These are phyloP conservation scores for Lophius americanus DNA, from an alignment of 2,797 vertebrate species.

Conservation along the genomic window DNA sequence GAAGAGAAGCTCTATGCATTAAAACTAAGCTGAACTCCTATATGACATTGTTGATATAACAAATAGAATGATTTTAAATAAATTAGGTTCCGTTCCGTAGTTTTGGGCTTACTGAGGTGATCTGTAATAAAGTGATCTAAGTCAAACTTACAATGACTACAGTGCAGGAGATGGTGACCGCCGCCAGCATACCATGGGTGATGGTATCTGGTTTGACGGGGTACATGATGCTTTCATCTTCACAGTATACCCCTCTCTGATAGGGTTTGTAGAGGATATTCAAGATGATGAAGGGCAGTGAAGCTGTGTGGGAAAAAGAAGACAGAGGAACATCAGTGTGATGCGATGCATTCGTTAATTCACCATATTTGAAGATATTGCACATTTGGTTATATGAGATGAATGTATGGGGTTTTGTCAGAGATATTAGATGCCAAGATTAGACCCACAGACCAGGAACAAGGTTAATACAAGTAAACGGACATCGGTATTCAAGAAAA, in stretches of 20 bases:
- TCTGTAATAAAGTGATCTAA: slow-evolving; percentile 2
- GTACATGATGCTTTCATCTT: slow-evolving; percentile 91
- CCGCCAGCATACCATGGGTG: slow-evolving; percentile 88
- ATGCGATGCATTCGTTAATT: neutral
- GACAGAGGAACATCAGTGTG: slow-evolving; percentile 4
- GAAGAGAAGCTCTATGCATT: neutral
- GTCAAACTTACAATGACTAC: slow-evolving; percentile 86
- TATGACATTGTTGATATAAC: neutral
- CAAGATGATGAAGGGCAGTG: slow-evolving; percentile 89
- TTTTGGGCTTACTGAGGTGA: slow-evolving; percentile 9
- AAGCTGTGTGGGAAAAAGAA: slow-evolving; percentile 80
- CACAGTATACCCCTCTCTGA: slow-evolving; percentile 89
- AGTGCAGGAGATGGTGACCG: slow-evolving; percentile 88
- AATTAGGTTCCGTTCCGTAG: neutral
- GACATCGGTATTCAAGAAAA: slow-evolving; percentile 16
- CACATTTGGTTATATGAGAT: slow-evolving; percentile 3
- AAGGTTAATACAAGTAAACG: slow-evolving; percentile 9
- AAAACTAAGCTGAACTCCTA: neutral
- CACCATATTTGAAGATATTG: slow-evolving; percentile 4
- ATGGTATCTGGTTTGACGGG: slow-evolving; percentile 90
- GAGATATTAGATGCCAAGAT: neutral
- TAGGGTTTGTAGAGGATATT: slow-evolving; percentile 87
- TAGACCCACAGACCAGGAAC: neutral
- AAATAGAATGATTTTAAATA: slow-evolving; percentile 17
- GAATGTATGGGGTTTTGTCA: neutral